Base-by-base conservation (phyloP, 2,888 invertebrate species). In the Lepetodrilus schrolli region DNA sequence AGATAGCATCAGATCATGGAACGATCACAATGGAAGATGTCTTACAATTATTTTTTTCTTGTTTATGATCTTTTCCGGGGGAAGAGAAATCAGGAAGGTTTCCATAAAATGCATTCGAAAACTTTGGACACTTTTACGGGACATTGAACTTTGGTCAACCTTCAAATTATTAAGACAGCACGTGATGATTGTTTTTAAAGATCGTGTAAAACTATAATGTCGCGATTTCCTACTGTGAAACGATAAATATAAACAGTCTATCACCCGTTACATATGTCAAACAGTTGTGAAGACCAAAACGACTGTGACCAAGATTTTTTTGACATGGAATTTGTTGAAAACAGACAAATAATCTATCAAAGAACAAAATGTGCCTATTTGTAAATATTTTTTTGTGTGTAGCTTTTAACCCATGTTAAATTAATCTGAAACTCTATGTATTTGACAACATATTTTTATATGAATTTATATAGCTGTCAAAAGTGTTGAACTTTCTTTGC, bases 1-100 rank as follows among this genome's bases (percentile, higher is more conserved):
- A n/a, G n/a, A n/a, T n/a, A n/a, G n/a, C n/a, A n/a, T n/a, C n/a
- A n/a, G n/a, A n/a, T n/a, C n/a, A n/a, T n/a, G n/a, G n/a, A n/a
- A n/a, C n/a, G n/a, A n/a, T n/a, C n/a, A 58, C 58, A 58, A 58
- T 58, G 17, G 58, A 58, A n/a, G 26, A 58, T 17, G 43, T 43
- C n/a, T 13, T n/a, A 48, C 48, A 48, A n/a, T 21, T 21, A 4
- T 10, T 5, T 23, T 51, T 58, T 58, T 58, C 34, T 4, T 58
- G 2, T 30, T 30, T 58, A 58, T 58, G 58, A 58, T 17, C 26
- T n/a, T n/a, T n/a, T n/a, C n/a, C n/a, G n/a, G n/a, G n/a, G n/a
- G n/a, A n/a, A n/a, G n/a, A 8, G 21, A 48, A n/a, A 4, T 48
- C 17, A 3, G 48, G 48, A 48, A 20, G 17, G 21, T 48, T 48